A percentile compares a stretch with the other conserved stretches of the same genome.
Conservation (phyloP, 2,797 vertebrate genomes). For the Propithecus deckenii region DNA sequence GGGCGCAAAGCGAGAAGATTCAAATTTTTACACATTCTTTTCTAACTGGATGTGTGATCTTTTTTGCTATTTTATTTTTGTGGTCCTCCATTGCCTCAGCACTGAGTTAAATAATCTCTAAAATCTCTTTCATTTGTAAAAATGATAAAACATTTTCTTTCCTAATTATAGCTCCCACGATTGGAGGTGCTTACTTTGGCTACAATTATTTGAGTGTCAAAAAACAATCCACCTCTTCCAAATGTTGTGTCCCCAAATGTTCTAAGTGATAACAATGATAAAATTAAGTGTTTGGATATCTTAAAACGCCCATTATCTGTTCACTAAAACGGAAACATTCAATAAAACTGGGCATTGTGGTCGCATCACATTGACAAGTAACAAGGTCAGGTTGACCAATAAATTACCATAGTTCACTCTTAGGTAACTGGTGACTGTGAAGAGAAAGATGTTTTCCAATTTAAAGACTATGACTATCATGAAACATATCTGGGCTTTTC, state of each 20-base stretch:
- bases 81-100: neutral
- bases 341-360: neutral
- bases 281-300: neutral
- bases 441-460: neutral
- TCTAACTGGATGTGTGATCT: neutral
- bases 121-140: neutral
- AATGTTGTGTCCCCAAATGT: neutral
- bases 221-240: neutral
- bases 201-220: neutral
- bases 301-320: neutral
- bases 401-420: neutral
- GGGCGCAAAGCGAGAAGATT: neutral
- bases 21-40: neutral
- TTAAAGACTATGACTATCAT: neutral
- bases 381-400: neutral
- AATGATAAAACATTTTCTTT: neutral
- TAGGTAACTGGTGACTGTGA: neutral
- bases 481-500: neutral
- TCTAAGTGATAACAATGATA: neutral
- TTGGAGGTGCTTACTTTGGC: neutral
- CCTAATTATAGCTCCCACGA: neutral
- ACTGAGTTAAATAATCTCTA: constrained; percentile 12
- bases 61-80: neutral
- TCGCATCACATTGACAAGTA: neutral
- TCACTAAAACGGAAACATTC: neutral